These are phyloP conservation scores for Tachina grossa DNA, from an alignment of 2,888 invertebrate genomes.

Conservation along the genomic window DNA sequence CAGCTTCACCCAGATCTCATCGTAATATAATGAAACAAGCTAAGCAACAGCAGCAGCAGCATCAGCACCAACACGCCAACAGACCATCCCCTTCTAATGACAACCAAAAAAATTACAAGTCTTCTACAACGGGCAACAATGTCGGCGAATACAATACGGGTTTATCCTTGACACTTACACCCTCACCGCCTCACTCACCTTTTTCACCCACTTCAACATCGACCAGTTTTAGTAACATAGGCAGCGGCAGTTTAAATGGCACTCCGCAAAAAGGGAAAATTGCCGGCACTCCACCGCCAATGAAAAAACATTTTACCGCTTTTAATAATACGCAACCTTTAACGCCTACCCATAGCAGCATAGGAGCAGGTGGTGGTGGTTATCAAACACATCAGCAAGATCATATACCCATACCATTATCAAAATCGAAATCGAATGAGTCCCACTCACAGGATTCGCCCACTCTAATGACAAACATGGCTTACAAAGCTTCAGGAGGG, in stretches of 20 bases:
- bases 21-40: constrained; percentile 75
- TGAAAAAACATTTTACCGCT: constrained; percentile 88
- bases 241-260: constrained; percentile 76
- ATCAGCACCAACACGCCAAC: constrained; percentile 66
- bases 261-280: constrained; percentile 79
- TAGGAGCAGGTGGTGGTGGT: neutral
- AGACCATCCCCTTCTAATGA: constrained; percentile 73
- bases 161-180: constrained; percentile 80
- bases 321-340: constrained; percentile 81
- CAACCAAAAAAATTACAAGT: constrained; percentile 64
- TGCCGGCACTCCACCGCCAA: constrained; percentile 88
- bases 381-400: constrained; percentile 63
- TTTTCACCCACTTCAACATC: constrained; percentile 74
- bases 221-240: constrained; percentile 72
- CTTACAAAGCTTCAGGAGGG: constrained; percentile 72
- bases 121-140: constrained; percentile 68
- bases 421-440: constrained; percentile 96
- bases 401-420: constrained; percentile 83
- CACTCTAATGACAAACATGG: constrained; percentile 76
- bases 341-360: constrained; percentile 75
- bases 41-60: constrained; percentile 72
- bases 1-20: constrained; percentile 80
- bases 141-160: constrained; percentile 73
- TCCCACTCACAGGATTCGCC: constrained; percentile 87
- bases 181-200: constrained; percentile 82